Evolutionary conservation across 2,113 vertebrate species (phyloP).

Genomic region (Callipepla squamata): DNA sequence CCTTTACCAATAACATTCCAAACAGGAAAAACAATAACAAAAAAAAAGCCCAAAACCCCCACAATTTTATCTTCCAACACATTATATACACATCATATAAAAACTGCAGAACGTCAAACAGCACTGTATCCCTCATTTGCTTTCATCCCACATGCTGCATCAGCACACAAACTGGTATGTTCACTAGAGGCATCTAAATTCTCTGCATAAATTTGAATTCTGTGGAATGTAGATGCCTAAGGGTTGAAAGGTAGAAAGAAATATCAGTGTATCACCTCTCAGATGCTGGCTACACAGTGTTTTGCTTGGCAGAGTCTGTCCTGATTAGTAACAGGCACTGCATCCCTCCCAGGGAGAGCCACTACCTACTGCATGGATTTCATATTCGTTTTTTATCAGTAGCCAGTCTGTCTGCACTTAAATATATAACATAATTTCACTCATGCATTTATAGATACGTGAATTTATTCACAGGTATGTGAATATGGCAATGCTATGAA

Average conservation of each 20-base stretch:
- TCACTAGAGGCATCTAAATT: background rate
- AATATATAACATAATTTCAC: background rate
- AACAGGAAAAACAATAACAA: conserved; percentile 10
- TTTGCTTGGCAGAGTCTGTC: background rate
- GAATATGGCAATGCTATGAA: background rate
- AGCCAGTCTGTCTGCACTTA: background rate
- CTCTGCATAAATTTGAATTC: background rate
- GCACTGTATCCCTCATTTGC: background rate
- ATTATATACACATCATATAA: background rate
- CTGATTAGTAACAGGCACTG: background rate
- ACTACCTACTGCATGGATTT: background rate
- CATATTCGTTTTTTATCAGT: background rate
- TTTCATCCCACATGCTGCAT: background rate
- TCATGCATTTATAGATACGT: background rate
- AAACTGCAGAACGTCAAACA: background rate
- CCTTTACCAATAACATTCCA: conserved; percentile 62
- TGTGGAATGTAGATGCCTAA: background rate
- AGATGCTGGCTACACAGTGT: background rate
- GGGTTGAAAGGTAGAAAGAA: background rate
- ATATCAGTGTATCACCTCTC: background rate
- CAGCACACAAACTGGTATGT: background rate
- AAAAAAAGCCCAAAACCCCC: background rate
- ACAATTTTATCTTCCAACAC: background rate
- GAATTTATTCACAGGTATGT: background rate
- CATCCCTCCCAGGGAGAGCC: background rate